These are phyloP conservation scores for Trachelus stipa DNA, from an alignment of 2,888 invertebrate species.

Conservation along the genomic window DNA sequence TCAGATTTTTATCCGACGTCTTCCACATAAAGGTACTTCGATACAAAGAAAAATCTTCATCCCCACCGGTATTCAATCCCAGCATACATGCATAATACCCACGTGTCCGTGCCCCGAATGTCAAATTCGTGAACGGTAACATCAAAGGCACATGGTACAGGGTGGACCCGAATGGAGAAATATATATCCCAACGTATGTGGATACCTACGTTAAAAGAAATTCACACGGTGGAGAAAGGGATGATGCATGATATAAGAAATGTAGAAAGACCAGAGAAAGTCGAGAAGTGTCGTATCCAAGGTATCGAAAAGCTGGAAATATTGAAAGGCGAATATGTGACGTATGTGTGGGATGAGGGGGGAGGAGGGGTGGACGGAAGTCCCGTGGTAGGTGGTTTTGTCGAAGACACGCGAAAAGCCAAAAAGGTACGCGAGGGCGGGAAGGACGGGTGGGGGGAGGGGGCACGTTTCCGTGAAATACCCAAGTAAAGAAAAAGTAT, in stretches of 20 bases:
- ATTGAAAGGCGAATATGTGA: slow-evolving; percentile 41
- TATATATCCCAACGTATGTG: neutral
- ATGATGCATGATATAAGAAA: slow-evolving; percentile 26
- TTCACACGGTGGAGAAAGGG: neutral
- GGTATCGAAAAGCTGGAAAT: slow-evolving; percentile 34
- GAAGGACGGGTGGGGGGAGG: neutral
- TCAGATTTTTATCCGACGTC: neutral
- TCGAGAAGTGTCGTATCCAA: slow-evolving; percentile 17
- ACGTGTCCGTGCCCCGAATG: slow-evolving; percentile 33
- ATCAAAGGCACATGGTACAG: slow-evolving; percentile 32
- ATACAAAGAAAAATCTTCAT: neutral
- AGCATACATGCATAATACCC: slow-evolving; percentile 41
- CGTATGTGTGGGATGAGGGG: slow-evolving; percentile 28
- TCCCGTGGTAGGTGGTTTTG: neutral
- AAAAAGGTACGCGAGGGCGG: neutral
- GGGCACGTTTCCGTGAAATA: slow-evolving; percentile 37
- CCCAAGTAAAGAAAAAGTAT: slow-evolving; percentile 45
- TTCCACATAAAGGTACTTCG: neutral
- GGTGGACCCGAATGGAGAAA: neutral
- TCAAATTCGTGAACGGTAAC: slow-evolving; percentile 29
- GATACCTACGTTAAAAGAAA: neutral
- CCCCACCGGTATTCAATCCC: slow-evolving; percentile 31
- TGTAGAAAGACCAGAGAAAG: slow-evolving; percentile 20
- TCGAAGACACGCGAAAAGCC: neutral
- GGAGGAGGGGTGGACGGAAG: slow-evolving; percentile 6